phyloP scores from a whole-genome alignment of 2,888 invertebrate species.

The Leptopilina drosophilae region DNA sequence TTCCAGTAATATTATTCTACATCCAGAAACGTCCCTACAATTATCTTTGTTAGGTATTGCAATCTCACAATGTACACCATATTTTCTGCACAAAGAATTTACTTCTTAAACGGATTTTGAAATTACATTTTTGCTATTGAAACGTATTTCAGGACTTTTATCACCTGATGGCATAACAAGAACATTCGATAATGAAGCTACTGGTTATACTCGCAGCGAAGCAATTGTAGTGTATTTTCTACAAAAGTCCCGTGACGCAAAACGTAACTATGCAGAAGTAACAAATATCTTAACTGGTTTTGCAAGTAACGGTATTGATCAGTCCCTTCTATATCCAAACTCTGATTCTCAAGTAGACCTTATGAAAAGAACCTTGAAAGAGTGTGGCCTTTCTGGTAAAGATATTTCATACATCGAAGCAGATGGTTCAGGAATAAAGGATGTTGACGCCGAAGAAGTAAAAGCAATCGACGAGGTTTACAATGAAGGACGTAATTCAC shows the following conservation, averaged over 20 bases:
- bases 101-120: slow-evolving; percentile 63
- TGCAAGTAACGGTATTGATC: slow-evolving; percentile 71
- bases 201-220: slow-evolving; percentile 55
- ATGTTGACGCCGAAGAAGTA: slow-evolving; percentile 70
- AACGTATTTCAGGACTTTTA: slow-evolving; percentile 55
- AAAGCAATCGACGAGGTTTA: slow-evolving; percentile 57
- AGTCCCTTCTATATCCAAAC: slow-evolving; percentile 41
- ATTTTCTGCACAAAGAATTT: neutral
- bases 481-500: slow-evolving; percentile 50
- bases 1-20: slow-evolving; percentile 45
- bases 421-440: slow-evolving; percentile 81
- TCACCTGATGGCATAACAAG: slow-evolving; percentile 53
- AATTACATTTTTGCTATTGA: slow-evolving; percentile 49
- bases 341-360: slow-evolving; percentile 46
- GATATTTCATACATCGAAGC: slow-evolving; percentile 59
- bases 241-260: slow-evolving; percentile 53
- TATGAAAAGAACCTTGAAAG: slow-evolving; percentile 50
- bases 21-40: slow-evolving; percentile 55
- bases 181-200: slow-evolving; percentile 53
- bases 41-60: slow-evolving; percentile 50
- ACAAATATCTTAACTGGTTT: slow-evolving; percentile 77
- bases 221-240: slow-evolving; percentile 47
- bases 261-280: slow-evolving; percentile 55
- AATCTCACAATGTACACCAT: too few species aligned
- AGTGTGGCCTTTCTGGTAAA: slow-evolving; percentile 52